Conservation (phyloP, 1,140 invertebrate species). For the Bombus huntii region DNA sequence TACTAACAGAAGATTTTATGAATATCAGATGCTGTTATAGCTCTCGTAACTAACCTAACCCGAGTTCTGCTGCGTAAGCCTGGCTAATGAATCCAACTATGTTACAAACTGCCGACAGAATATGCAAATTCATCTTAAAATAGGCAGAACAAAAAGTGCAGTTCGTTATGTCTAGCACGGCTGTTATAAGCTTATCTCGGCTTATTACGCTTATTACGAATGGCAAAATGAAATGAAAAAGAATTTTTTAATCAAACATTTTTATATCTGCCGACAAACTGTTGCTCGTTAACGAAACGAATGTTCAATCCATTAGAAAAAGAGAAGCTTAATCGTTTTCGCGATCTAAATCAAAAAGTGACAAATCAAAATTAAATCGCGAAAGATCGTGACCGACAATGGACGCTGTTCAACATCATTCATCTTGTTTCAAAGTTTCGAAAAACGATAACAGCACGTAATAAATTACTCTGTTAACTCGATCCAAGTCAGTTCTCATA, state of each 20-base stretch:
- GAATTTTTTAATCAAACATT: neutral
- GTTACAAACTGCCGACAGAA: neutral
- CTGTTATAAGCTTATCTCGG: neutral
- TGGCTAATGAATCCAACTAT: slow-evolving; percentile 19
- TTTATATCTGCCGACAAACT: neutral
- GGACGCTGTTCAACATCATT: neutral
- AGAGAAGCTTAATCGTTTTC: no score
- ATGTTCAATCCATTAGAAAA: neutral
- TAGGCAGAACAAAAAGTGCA: neutral
- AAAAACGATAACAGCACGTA: neutral
- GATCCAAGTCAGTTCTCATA: no score
- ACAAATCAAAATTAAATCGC: neutral
- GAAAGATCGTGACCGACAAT: neutral
- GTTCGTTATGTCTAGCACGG: neutral
- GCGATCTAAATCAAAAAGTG: neutral
- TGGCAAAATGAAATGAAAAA: neutral
- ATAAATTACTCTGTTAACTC: no score
- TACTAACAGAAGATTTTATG: slow-evolving; percentile 5
- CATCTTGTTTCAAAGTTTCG: neutral
- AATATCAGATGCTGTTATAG: neutral
- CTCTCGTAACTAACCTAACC: no score
- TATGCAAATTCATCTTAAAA: slow-evolving; percentile 20
- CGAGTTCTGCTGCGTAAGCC: slow-evolving; percentile 13
- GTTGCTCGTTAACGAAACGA: neutral
- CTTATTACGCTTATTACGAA: slow-evolving; percentile 3